Percentiles rank a stretch among this genome's conserved stretches.
Evolutionary conservation across 2,113 vertebrate genomes (phyloP).

Genomic region (Plestiodon gilberti): DNA sequence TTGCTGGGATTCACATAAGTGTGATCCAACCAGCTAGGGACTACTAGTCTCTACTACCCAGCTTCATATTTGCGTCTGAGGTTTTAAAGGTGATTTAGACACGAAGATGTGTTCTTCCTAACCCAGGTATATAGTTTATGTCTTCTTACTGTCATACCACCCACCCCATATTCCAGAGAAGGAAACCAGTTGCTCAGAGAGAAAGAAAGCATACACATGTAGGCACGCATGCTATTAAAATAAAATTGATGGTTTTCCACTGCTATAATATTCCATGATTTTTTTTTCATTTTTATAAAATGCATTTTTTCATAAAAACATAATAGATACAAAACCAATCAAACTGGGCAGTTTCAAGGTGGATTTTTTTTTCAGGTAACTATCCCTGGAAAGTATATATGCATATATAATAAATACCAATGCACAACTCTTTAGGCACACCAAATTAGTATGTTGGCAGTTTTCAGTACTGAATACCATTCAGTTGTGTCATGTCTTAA

Average conservation of each 20-base stretch:
- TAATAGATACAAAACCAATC: too few relatives aligned
- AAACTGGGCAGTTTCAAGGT: too few relatives aligned
- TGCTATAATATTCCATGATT: neutral
- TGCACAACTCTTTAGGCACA: too few relatives aligned
- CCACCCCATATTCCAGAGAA: neutral
- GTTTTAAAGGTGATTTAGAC: neutral
- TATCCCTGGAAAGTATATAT: too few relatives aligned
- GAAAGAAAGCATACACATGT: neutral
- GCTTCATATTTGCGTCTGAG: neutral
- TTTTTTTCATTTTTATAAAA: too few relatives aligned
- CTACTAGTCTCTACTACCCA: neutral
- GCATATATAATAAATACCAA: too few relatives aligned
- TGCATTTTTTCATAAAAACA: too few relatives aligned
- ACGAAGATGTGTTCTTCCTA: fast-evolving
- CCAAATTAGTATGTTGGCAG: too few relatives aligned
- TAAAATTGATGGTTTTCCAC: fast-evolving
- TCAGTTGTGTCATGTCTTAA: too few relatives aligned
- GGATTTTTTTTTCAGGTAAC: too few relatives aligned
- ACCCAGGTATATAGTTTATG: fast-evolving
- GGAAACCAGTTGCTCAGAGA: neutral
- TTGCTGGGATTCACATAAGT: conserved; percentile 24
- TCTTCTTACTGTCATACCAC: neutral
- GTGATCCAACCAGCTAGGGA: fast-evolving
- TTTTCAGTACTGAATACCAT: too few relatives aligned
- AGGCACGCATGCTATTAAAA: neutral